Base-by-base conservation (phyloP, 1,140 invertebrate genomes). In the Neodiprion lecontei region DNA sequence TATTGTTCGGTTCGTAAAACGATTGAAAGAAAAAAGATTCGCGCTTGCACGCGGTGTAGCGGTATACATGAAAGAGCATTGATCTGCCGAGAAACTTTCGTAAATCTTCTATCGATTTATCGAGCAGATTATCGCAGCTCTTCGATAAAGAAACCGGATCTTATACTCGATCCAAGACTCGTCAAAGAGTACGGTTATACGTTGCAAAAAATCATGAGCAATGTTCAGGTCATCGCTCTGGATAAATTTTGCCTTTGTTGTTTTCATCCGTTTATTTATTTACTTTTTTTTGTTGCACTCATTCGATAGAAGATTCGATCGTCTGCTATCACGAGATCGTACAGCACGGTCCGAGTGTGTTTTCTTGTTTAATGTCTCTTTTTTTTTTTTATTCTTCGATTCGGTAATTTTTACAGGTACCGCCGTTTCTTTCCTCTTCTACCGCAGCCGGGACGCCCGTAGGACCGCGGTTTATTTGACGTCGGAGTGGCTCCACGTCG, bases 81-180 rank as follows among this genome's bases (percentile, higher is more conserved):
- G 53, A 61, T 61, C 53, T 17, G 3, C 53, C 3, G 11, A 61
- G 53, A 5, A 9, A 61, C 53, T 61, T 61, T 61, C 53, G 53
- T 17, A 14, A 61, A 61, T 61, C 53, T 61, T 61, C 53, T 4
- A 61, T 61, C 53, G 53, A 61, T 61, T 61, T 61, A 61, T 61
- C 53, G 5, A 61, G 53, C 53, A 17, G 53, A 61, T 61, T 17
- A 61, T 61, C 53, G 5, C 53, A 61, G 53, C 53, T 40, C 11
- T 61, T 61, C 11, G 53, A 61, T 61, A 61, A 61, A 61, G 53
- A 61, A 61, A 61, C 53, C 53, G 53, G 53, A 61, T 61, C 53
- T 61, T 17, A 7, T 61, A 8, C n/a, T 61, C 53, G 53, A 61
- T 17, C 3, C 4, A 61, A 17, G 53, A 61, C 53, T 61, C 53